phyloP scores from a whole-genome alignment of 2,797 vertebrate species.

The Catostomus latipinnis region DNA sequence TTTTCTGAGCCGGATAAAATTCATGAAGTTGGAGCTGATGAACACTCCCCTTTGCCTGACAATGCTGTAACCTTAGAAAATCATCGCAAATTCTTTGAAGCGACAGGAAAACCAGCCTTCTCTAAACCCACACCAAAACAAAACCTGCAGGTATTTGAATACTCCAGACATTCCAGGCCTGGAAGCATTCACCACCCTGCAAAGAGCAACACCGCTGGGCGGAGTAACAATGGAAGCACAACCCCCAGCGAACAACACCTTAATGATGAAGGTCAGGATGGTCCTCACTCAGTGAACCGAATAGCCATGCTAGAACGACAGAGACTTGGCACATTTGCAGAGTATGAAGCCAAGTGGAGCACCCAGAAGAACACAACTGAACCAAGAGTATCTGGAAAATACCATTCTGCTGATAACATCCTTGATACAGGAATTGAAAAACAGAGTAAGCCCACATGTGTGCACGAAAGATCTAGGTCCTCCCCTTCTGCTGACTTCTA shows the following conservation, averaged over 20 bases:
- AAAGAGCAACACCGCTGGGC: conserved; percentile 60
- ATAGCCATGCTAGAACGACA: conserved; percentile 70
- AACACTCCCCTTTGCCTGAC: conserved; percentile 65
- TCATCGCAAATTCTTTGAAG: conserved; percentile 83
- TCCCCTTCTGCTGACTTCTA: conserved; percentile 91
- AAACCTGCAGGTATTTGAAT: conserved; percentile 58
- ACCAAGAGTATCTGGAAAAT: conserved; percentile 81
- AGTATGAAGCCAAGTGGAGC: conserved; percentile 94
- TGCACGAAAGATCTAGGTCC: conserved; percentile 89
- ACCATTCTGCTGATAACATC: conserved; percentile 92
- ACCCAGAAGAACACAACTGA: conserved; percentile 81
- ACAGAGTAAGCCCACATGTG: conserved; percentile 71
- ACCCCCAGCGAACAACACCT: conserved; percentile 55
- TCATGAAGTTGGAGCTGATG: conserved; percentile 84
- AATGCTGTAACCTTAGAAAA: conserved; percentile 76
- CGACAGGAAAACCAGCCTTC: conserved; percentile 71
- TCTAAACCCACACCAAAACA: conserved; percentile 65
- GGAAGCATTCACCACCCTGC: conserved; percentile 38
- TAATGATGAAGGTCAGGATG: conserved; percentile 53
- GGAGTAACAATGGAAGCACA: conserved; percentile 61
- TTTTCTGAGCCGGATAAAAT: conserved; percentile 97
- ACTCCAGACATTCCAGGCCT: conserved; percentile 57
- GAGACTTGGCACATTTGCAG: conserved; percentile 92
- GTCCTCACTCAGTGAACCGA: conserved; percentile 53
- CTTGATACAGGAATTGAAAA: conserved; percentile 84